Percentiles rank a stretch among this genome's conserved stretches.
These are phyloP conservation scores for Dufourea novaeangliae DNA, from an alignment of 1,140 invertebrate genomes.

Conservation along the genomic window DNA sequence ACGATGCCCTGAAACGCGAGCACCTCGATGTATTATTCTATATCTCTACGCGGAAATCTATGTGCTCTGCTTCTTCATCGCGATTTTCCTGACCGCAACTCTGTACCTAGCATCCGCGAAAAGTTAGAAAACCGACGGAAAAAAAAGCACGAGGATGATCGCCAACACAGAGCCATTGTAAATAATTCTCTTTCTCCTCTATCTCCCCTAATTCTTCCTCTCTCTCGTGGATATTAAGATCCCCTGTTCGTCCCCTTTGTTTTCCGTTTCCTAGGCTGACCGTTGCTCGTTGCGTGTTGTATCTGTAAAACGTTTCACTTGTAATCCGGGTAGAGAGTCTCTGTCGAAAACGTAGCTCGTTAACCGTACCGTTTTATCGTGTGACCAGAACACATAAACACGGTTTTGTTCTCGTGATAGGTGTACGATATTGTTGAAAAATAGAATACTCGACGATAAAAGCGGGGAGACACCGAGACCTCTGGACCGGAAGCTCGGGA, in stretches of 20 bases:
- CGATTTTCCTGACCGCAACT: background rate
- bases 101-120: background rate
- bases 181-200: constrained; percentile 27
- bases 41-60: background rate
- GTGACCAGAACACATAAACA: constrained; percentile 44
- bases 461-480: background rate
- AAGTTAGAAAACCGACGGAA: background rate
- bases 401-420: constrained; percentile 42
- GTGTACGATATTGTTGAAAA: constrained; percentile 61
- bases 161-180: constrained; percentile 23
- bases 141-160: background rate
- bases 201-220: background rate
- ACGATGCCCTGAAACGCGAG: background rate
- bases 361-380: constrained; percentile 46
- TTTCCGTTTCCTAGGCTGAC: constrained; percentile 40
- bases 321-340: constrained; percentile 36
- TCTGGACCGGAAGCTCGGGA: background rate
- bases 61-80: constrained; percentile 11
- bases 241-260: constrained; percentile 6
- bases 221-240: constrained; percentile 4
- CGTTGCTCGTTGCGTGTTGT: constrained; percentile 39
- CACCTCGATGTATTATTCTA: constrained; percentile 29
- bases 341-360: constrained; percentile 44
- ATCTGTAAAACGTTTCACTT: constrained; percentile 32
- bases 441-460: constrained; percentile 6